Evolutionary conservation across 2,797 vertebrate genomes (phyloP).

Genomic region (Pygocentrus nattereri): DNA sequence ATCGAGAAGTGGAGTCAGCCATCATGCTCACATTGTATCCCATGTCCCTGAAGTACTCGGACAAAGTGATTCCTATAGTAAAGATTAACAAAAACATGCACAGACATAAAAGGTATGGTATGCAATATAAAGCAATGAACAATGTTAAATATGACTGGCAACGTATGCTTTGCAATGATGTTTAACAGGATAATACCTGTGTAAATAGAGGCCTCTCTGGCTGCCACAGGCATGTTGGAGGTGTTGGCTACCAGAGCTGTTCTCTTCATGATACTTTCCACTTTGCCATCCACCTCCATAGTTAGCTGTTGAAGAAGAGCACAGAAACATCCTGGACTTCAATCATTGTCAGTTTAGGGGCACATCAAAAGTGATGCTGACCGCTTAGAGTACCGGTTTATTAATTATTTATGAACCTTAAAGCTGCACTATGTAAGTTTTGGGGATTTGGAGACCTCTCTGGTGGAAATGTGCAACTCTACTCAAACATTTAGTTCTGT

Average conservation of each 20-base stretch:
- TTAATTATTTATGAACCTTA: too few relatives aligned
- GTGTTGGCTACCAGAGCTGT: slow-evolving; percentile 97
- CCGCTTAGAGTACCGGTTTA: too few relatives aligned
- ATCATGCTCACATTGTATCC: slow-evolving; percentile 99
- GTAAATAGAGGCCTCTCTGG: slow-evolving; percentile 98
- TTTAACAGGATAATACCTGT: slow-evolving; percentile 77
- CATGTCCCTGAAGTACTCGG: slow-evolving; percentile 99
- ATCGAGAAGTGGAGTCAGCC: slow-evolving; percentile 98
- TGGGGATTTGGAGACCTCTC: too few relatives aligned
- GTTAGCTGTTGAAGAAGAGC: slow-evolving; percentile 83
- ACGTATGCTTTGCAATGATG: neutral
- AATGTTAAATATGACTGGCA: neutral
- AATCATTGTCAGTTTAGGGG: neutral
- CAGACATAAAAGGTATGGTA: neutral
- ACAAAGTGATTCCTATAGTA: slow-evolving; percentile 92
- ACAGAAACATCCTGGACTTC: slow-evolving; percentile 44
- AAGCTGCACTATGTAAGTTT: too few relatives aligned
- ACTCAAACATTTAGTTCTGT: too few relatives aligned
- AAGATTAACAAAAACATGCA: neutral
- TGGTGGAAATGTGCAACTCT: too few relatives aligned
- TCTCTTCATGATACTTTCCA: slow-evolving; percentile 99
- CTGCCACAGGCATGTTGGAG: slow-evolving; percentile 99
- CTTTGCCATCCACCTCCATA: slow-evolving; percentile 97
- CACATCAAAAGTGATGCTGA: too few relatives aligned
- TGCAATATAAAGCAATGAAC: neutral